Conservation (phyloP, 2,113 vertebrate genomes). For the Percopsis transmontana region DNA sequence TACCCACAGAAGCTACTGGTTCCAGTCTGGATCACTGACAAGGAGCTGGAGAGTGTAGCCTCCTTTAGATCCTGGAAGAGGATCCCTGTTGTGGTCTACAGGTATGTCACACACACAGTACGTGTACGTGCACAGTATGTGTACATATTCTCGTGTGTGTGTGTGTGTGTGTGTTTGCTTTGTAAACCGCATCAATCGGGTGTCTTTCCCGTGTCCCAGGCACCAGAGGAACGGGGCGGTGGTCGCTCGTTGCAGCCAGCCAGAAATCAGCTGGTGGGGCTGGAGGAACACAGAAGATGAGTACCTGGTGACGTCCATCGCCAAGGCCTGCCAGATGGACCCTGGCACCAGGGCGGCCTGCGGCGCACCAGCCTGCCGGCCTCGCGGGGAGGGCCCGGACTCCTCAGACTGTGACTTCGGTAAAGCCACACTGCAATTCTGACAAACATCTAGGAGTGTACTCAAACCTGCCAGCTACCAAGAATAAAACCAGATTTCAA, state of each 20-base stretch:
- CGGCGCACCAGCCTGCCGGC: slow-evolving; percentile 84
- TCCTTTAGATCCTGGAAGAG: slow-evolving; percentile 97
- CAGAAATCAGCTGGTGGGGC: slow-evolving; percentile 99
- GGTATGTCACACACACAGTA: too few relatives aligned
- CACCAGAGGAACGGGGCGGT: slow-evolving; percentile 94
- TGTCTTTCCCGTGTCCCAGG: slow-evolving; percentile 65
- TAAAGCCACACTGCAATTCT: too few relatives aligned
- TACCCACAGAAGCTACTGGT: slow-evolving; percentile 97
- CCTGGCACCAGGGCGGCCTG: slow-evolving; percentile 71
- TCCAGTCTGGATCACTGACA: slow-evolving; percentile 95
- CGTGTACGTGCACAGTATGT: neutral
- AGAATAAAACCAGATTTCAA: neutral
- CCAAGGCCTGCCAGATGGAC: slow-evolving; percentile 92
- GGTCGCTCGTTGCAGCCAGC: slow-evolving; percentile 95
- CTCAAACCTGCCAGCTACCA: neutral
- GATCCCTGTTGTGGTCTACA: slow-evolving; percentile 95
- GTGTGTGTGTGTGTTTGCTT: slow-evolving; percentile 16
- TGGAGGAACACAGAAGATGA: slow-evolving; percentile 97
- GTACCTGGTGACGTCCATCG: slow-evolving; percentile 93
- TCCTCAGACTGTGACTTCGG: slow-evolving; percentile 91
- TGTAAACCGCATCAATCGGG: slow-evolving; percentile 3
- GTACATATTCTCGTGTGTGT: neutral
- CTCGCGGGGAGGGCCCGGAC: slow-evolving; percentile 82
- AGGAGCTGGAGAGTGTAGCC: slow-evolving; percentile 94
- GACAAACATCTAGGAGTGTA: too few relatives aligned